Evolutionary conservation across 2,888 invertebrate species (phyloP), one percentile per base, ranked within the genome.

Genomic region (Belgica antarctica): DNA sequence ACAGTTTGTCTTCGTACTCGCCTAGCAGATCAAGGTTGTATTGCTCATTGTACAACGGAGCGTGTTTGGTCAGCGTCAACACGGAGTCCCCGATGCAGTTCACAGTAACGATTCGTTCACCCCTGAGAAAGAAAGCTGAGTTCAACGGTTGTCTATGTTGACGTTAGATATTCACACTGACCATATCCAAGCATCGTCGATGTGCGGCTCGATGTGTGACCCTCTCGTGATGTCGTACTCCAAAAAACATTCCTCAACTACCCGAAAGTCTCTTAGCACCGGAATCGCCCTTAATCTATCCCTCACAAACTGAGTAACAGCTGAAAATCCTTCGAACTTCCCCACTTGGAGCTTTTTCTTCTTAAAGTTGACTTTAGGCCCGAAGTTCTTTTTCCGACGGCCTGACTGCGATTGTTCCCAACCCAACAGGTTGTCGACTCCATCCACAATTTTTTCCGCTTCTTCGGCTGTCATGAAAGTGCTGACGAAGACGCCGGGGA

Each of bases 111-210:
- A 99, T 89, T 73, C 98, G 86, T 80, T 98, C 96, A 4, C 99
- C 99, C 68, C 68, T 68, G 47, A 10, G 25, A 41, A n/a, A 41
- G 34, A 41, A 17, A 10, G 10, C 17, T 27, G 4, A 8, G 24
- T 17, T n/a, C 19, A 57, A 57, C 10, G 19, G 8, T 47, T 47
- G 47, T 34, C 12, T 8, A 46, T 8, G 15, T n/a, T n/a, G 46
- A 46, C 15, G 7, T 17, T 22, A 46, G 3, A 15, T 46, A 46
- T 7, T 7, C 15, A n/a, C 4, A 22, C 66, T 52, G 10, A 68
- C 99, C 99, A 99, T 71, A 99, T 87, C 99, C 99, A 99, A 77
- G 93, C 94, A 76, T 99, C 99, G 80, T 99, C 99, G 74, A 96
- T 91, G 77, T 99, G 70, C 3, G 70, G 70, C 10, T 70, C 70